Base-by-base conservation (phyloP, 2,797 vertebrate species). In the Carcharodon carcharias region DNA sequence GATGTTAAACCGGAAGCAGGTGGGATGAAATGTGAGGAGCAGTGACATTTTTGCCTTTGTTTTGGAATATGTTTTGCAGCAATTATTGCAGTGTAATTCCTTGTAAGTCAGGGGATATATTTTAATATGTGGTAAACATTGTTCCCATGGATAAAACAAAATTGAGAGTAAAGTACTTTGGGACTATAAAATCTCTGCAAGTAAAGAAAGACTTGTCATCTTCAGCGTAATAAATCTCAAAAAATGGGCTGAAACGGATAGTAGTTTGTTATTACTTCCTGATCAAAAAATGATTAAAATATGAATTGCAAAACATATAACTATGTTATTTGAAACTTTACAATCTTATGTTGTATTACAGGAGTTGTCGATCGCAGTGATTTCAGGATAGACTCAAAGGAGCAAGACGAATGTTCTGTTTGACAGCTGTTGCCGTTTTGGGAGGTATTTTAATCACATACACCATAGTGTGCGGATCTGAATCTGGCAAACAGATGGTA, bases 401-500 rank as follows among this genome's bases (percentile, higher is more conserved):
- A 71, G 26, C 69, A 71, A 71, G 67, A 31, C 0, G 28, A 12
- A 45, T 93, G 91, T n/a, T 45, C 61, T 77, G 69, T 73, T 95
- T 95, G 69, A 71, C 67, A 95, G 69, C 94, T 95, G 94, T 54
- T 95, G 69, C 69, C 14, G 50, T 71, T 95, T 95, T 95, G 94
- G 69, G 94, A 95, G 69, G 94, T 73, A 95, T 95, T 95, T 95
- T 95, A 95, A 95, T 95, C 94, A 95, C 45, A 73, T 35, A 50
- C 94, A 77, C 54, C 69, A 21, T 45, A 73, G 94, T 73, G 54
- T 77, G 50, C 94, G 31, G 69, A 95, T 71, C 94, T 18, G 94
- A 77, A 77, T 95, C 94, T 95, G 94, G 94, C 50, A 95, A 73
- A 77, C 94, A 95, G 94, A 95, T 95, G 94, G 94, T 56, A 71